phyloP scores from a whole-genome alignment of 2,113 vertebrate genomes.

The Tylochromis polylepis region DNA sequence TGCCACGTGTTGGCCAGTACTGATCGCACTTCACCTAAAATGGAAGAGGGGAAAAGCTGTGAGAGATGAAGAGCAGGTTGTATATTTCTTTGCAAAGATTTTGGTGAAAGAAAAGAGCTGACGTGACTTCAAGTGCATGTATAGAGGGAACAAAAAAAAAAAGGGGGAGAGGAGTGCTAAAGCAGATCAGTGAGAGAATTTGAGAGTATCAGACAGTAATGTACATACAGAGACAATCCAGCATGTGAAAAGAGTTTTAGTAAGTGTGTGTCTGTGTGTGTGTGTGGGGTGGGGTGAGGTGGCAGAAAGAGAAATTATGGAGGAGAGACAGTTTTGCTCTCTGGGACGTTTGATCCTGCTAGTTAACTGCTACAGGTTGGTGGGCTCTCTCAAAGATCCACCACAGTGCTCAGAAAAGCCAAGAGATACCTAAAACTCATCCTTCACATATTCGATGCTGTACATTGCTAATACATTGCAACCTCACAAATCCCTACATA shows the following conservation, averaged over 20 bases:
- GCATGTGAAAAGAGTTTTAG: constrained; percentile 3
- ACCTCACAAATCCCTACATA: constrained; percentile 10
- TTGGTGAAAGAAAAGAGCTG: neutral
- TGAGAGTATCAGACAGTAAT: constrained; percentile 2
- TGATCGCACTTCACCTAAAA: constrained; percentile 96
- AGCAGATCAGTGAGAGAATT: constrained; percentile 23
- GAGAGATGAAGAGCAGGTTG: neutral
- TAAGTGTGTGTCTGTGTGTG: neutral
- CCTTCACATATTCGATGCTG: neutral
- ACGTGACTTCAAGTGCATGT: neutral
- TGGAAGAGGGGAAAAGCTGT: constrained; percentile 16
- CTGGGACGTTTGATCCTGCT: neutral
- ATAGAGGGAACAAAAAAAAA: neutral
- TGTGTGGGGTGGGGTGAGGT: neutral
- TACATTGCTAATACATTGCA: neutral
- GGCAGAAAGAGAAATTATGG: neutral
- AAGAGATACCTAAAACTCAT: neutral
- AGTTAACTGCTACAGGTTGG: neutral
- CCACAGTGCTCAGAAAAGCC: constrained; percentile 2
- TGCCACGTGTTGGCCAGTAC: constrained; percentile 97
- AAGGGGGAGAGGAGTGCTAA: neutral
- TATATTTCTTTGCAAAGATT: neutral
- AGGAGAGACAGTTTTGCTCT: neutral
- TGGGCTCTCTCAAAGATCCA: neutral
- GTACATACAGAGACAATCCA: neutral